These are phyloP conservation scores for Hedya salicella DNA, from an alignment of 2,888 invertebrate species.

Conservation along the genomic window DNA sequence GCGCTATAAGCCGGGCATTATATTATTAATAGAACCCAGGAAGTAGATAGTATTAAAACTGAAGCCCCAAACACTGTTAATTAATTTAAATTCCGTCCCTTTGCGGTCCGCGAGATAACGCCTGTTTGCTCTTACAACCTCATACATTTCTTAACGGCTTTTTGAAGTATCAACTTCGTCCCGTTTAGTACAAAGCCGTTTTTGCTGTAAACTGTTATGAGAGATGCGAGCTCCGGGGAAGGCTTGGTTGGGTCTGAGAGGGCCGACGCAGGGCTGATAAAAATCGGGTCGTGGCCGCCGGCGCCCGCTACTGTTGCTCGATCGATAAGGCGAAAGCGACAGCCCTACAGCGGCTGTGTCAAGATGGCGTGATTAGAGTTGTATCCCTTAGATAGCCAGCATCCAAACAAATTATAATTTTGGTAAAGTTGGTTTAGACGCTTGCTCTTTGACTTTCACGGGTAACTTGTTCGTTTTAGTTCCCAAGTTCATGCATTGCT, in stretches of 20 bases:
- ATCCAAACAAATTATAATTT: constrained; percentile 18
- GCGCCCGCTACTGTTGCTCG: constrained; percentile 6
- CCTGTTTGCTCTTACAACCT: background rate
- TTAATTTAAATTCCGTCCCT: constrained; percentile 36
- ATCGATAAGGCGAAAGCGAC: constrained; percentile 23
- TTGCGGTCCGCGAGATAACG: constrained; percentile 26
- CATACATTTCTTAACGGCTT: background rate
- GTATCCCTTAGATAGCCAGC: constrained; percentile 5
- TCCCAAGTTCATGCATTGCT: no score
- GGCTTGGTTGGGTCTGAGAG: background rate
- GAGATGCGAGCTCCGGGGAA: constrained; percentile 1
- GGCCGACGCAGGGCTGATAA: constrained; percentile 25
- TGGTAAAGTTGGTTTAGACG: background rate
- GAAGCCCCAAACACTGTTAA: constrained; percentile 31
- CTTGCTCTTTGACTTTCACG: background rate
- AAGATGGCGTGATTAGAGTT: constrained; percentile 26
- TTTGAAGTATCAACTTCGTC: background rate
- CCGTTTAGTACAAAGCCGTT: background rate
- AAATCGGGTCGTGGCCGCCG: constrained; percentile 31
- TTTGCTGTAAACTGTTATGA: background rate
- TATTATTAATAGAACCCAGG: constrained; percentile 9
- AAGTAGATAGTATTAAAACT: constrained; percentile 18
- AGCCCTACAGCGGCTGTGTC: constrained; percentile 18
- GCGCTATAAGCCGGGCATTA: background rate
- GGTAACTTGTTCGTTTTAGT: background rate